Evolutionary conservation across 2,113 vertebrate species (phyloP).

Genomic region (Mastomys coucha): DNA sequence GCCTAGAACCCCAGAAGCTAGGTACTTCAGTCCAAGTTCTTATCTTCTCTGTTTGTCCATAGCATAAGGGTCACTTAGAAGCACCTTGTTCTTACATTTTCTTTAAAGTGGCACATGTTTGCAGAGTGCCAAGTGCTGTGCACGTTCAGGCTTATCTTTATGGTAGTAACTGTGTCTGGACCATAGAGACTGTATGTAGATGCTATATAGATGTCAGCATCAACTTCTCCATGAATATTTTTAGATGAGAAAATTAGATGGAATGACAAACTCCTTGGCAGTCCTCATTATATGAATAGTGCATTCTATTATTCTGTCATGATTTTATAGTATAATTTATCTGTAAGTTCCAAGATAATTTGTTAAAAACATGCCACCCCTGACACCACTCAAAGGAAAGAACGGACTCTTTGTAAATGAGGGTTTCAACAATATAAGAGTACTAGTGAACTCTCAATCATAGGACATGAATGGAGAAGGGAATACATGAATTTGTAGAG

Average conservation of each 20-base stretch:
- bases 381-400: not conserved
- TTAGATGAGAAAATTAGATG: not conserved
- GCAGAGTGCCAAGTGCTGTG: rapidly evolving
- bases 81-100: not conserved
- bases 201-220: not conserved
- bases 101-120: not conserved
- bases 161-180: not conserved
- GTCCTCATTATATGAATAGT: not conserved
- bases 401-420: not conserved
- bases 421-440: not conserved
- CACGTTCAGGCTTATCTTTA: not conserved
- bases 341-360: not conserved
- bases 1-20: not conserved
- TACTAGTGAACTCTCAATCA: not conserved
- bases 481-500: not conserved
- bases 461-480: not conserved
- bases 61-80: not conserved
- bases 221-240: not conserved
- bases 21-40: not conserved
- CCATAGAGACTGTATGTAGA: not conserved
- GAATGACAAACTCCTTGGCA: not conserved
- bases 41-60: not conserved
- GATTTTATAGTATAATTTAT: not conserved
- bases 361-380: not conserved
- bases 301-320: not conserved